A percentile compares a stretch with the other conserved stretches of the same genome.
Conservation (phyloP, 30 jellyfish, hydroid and myxozoan genomes). For the Aurelia sp. region DNA sequence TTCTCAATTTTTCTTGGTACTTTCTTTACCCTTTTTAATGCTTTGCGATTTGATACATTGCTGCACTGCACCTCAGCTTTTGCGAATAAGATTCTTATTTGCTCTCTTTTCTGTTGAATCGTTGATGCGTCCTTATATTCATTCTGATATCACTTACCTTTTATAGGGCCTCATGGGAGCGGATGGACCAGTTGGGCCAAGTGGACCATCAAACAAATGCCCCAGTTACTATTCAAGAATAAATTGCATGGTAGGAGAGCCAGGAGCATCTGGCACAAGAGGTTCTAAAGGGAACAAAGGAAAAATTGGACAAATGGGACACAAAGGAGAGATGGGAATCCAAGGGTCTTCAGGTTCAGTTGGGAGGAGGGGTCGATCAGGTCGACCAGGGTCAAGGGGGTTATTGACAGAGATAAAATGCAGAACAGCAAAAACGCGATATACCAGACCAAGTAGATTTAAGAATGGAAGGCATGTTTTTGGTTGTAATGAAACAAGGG, state of each 20-base stretch:
- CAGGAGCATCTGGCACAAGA: conserved; percentile 42
- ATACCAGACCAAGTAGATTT: conserved; percentile 66
- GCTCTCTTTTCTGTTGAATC: too few relatives aligned
- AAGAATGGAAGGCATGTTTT: conserved; percentile 57
- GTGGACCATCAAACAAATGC: not conserved
- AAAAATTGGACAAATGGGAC: conserved; percentile 71
- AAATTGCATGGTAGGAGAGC: conserved; percentile 28
- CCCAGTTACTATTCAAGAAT: conserved; percentile 32
- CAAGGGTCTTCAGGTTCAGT: conserved; percentile 69
- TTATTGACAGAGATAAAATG: conserved; percentile 69
- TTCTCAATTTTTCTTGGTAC: conserved; percentile 48
- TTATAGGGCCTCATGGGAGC: conserved; percentile 5
- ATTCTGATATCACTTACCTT: too few relatives aligned
- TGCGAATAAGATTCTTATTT: too few relatives aligned
- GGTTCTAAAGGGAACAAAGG: conserved; percentile 80
- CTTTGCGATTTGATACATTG: conserved; percentile 18
- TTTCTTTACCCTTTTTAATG: conserved; percentile 51
- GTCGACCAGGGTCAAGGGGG: conserved; percentile 89
- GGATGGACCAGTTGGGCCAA: not conserved
- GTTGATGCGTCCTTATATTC: too few relatives aligned
- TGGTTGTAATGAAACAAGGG: conserved; percentile 60
- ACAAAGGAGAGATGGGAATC: conserved; percentile 80
- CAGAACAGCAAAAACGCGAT: conserved; percentile 50
- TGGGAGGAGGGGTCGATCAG: conserved; percentile 96
- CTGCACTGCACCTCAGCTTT: too few relatives aligned